Conservation (phyloP, 2,888 invertebrate species). For the Drosophila austrosaltans region DNA sequence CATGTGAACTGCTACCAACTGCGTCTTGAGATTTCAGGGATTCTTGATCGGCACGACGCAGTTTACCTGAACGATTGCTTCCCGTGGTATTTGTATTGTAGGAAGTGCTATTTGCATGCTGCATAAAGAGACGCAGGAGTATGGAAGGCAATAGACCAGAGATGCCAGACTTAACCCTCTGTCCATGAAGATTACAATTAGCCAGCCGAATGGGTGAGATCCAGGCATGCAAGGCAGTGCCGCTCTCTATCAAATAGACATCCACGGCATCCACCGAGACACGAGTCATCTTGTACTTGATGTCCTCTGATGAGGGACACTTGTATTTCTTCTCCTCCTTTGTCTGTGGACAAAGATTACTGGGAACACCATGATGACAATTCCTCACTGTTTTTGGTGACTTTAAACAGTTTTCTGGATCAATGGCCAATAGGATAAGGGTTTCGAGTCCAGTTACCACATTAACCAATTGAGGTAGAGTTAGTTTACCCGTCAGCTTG, state of each 20-base stretch:
- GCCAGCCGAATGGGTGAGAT: conserved; percentile 94
- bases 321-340: conserved; percentile 88
- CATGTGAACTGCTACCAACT: conserved; percentile 46
- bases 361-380: conserved; percentile 91
- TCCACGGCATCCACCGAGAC: conserved; percentile 95
- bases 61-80: conserved; percentile 83
- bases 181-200: conserved; percentile 97
- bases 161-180: conserved; percentile 94
- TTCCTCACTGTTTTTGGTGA: conserved; percentile 91
- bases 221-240: conserved; percentile 94
- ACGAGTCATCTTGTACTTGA: conserved; percentile 97
- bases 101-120: conserved; percentile 84
- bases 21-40: conserved; percentile 78
- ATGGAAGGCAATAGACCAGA: conserved; percentile 93
- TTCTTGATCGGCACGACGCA: conserved; percentile 81
- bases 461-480: conserved; percentile 94
- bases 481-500: conserved; percentile 95
- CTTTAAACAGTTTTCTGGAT: conserved; percentile 94
- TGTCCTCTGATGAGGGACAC: conserved; percentile 91
- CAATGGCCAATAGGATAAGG: conserved; percentile 91
- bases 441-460: conserved; percentile 95
- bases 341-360: conserved; percentile 88
- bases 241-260: conserved; percentile 94
- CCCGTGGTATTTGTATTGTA: conserved; percentile 88
- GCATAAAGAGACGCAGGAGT: conserved; percentile 87